Evolutionary conservation across 2,888 invertebrate genomes (phyloP).

Genomic region (Acanthoscelides obtectus): DNA sequence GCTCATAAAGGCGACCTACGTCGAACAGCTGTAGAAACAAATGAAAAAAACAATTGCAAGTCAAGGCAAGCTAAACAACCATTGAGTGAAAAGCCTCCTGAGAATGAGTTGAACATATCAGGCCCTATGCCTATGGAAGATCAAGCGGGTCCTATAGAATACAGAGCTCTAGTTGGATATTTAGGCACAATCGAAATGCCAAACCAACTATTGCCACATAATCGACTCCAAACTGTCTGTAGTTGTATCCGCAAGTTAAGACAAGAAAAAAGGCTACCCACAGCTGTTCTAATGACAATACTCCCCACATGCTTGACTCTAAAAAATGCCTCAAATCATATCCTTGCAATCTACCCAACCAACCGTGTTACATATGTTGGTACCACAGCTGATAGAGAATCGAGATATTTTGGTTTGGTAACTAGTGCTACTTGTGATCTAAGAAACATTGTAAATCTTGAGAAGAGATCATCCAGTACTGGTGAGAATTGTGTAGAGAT

Average conservation of each 20-base stretch:
- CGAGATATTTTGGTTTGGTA: constrained; percentile 88
- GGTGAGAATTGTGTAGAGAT: constrained; percentile 51
- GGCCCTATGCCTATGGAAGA: constrained; percentile 38
- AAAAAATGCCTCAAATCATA: constrained; percentile 71
- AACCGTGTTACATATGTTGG: constrained; percentile 85
- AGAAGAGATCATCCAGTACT: constrained; percentile 16
- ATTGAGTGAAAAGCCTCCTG: neutral
- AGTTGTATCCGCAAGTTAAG: constrained; percentile 85
- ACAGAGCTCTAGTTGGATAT: constrained; percentile 87
- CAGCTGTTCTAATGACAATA: constrained; percentile 80
- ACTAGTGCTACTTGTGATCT: constrained; percentile 67
- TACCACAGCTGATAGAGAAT: constrained; percentile 84
- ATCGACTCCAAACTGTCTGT: constrained; percentile 72
- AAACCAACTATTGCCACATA: constrained; percentile 69
- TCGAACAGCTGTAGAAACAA: constrained; percentile 19
- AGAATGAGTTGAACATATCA: constrained; percentile 22
- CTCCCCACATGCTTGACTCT: constrained; percentile 74
- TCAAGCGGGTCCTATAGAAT: constrained; percentile 59
- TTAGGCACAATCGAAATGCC: constrained; percentile 96
- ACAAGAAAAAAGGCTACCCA: constrained; percentile 82
- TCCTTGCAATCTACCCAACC: constrained; percentile 82
- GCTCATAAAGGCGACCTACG: constrained; percentile 26
- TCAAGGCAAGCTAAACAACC: constrained; percentile 13
- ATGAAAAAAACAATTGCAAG: constrained; percentile 23
- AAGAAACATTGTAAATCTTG: constrained; percentile 25